A percentile compares a stretch with the other conserved stretches of the same genome.
Evolutionary conservation across 2,888 invertebrate species (phyloP).

Genomic region (Cephonodes hylas): DNA sequence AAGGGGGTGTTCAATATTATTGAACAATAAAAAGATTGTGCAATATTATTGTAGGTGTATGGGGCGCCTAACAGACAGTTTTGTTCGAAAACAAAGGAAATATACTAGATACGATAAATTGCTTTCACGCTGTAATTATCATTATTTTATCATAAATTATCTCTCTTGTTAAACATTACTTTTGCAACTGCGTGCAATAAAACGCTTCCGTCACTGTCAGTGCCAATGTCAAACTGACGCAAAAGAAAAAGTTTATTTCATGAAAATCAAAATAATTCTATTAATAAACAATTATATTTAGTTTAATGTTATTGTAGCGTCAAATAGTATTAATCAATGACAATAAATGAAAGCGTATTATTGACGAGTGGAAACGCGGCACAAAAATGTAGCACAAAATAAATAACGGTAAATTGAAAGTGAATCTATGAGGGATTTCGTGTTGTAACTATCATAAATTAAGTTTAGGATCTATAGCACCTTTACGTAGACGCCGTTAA

Average conservation of each 20-base stretch:
- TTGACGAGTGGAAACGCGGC: not conserved
- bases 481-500: not conserved
- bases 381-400: not conserved
- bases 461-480: not conserved
- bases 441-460: not conserved
- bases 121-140: not conserved
- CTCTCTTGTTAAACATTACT: not conserved
- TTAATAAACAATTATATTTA: not conserved
- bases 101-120: no score
- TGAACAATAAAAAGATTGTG: no score
- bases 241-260: not conserved
- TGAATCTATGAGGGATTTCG: not conserved
- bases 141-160: not conserved
- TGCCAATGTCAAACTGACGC: not conserved
- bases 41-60: no score
- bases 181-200: not conserved
- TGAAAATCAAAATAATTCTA: not conserved
- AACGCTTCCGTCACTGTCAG: not conserved
- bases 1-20: no score
- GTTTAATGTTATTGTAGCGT: not conserved
- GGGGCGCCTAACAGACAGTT: no score
- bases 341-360: not conserved
- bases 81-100: no score
- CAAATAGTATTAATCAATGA: not conserved
- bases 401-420: conserved; percentile 10